A percentile compares a stretch with the other conserved stretches of the same genome.
These are phyloP conservation scores for Dascillus cervinus DNA, from an alignment of 2,888 invertebrate genomes.

Conservation along the genomic window DNA sequence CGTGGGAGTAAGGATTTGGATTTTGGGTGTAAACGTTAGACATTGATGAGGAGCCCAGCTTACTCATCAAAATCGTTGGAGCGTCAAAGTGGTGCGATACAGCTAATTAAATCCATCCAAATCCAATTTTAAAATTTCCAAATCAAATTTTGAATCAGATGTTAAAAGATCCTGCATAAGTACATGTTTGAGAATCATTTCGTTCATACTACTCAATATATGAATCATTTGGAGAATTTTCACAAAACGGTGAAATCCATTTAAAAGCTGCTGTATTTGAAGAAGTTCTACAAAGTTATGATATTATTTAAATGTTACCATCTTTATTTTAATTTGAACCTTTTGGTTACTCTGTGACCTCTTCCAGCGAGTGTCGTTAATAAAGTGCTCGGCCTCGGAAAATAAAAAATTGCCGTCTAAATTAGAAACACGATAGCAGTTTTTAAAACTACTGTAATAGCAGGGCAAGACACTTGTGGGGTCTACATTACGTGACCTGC, in stretches of 20 bases:
- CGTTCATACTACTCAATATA: no score
- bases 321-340: constrained; percentile 13
- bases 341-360: constrained; percentile 47
- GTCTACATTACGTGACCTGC: no score
- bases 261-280: not conserved
- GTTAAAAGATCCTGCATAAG: no score
- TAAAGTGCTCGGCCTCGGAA: constrained; percentile 27
- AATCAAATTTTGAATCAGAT: constrained; percentile 21
- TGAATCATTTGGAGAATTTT: no score
- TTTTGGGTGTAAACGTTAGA: constrained; percentile 20
- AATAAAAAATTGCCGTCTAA: constrained; percentile 23
- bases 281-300: not conserved
- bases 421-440: no score
- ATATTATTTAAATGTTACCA: constrained; percentile 7
- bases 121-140: constrained; percentile 24
- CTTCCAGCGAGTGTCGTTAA: constrained; percentile 45
- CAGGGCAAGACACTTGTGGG: no score
- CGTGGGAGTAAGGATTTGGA: constrained; percentile 27
- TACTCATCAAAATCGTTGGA: constrained; percentile 22
- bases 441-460: no score
- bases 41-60: constrained; percentile 15
- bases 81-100: constrained; percentile 25
- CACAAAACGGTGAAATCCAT: no score
- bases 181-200: no score
- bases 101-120: constrained; percentile 27